Evolutionary conservation across 2,113 vertebrate genomes (phyloP).

Genomic region (Dicerorhinus sumatrensis): DNA sequence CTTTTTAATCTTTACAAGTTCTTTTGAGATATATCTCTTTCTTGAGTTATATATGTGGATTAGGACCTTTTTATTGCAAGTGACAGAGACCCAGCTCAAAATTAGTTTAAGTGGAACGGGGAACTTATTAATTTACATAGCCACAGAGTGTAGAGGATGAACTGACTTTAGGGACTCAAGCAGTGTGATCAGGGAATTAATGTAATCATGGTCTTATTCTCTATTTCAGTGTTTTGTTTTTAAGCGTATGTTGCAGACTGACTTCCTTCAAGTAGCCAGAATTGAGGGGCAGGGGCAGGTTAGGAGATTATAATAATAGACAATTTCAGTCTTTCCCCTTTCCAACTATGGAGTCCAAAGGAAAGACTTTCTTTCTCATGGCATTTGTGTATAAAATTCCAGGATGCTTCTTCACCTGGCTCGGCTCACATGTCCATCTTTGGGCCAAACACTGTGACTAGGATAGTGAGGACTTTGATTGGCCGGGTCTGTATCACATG

Average conservation of each 20-base stretch:
- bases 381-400: slow-evolving; percentile 11
- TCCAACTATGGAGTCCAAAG: not conserved
- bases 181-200: not conserved
- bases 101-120: slow-evolving; percentile 5
- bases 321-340: not conserved
- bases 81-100: slow-evolving; percentile 28
- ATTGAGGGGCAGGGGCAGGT: not conserved
- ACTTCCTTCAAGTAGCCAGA: slow-evolving; percentile 29
- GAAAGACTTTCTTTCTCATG: slow-evolving; percentile 28
- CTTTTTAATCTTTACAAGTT: slow-evolving; percentile 46
- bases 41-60: not conserved
- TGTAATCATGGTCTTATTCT: slow-evolving; percentile 3
- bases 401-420: not conserved
- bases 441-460: not conserved
- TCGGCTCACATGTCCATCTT: not conserved
- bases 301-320: slow-evolving; percentile 26
- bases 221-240: slow-evolving; percentile 35
- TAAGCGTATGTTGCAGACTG: not conserved
- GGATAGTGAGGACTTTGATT: not conserved
- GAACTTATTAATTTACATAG: not conserved
- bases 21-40: slow-evolving; percentile 38
- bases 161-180: not conserved
- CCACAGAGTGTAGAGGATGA: not conserved
- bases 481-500: not conserved
- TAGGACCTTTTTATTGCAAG: slow-evolving; percentile 42